These are phyloP conservation scores for Mormyrus lacerda DNA, from an alignment of 2,113 vertebrate species.

Conservation along the genomic window DNA sequence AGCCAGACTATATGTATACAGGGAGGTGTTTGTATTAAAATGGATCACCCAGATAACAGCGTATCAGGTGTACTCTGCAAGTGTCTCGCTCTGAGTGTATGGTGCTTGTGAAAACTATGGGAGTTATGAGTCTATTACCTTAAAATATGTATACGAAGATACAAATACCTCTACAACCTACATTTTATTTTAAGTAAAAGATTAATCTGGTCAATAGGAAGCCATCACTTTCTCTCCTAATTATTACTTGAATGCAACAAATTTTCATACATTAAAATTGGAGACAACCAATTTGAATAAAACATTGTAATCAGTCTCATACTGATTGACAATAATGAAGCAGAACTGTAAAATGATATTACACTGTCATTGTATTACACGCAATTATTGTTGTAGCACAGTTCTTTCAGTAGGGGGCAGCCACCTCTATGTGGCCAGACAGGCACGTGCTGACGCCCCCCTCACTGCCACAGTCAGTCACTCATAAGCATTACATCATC, in stretches of 20 bases:
- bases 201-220: background rate
- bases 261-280: background rate
- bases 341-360: background rate
- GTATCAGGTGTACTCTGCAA: background rate
- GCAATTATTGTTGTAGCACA: constrained; percentile 15
- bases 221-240: background rate
- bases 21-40: background rate
- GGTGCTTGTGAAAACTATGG: background rate
- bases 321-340: background rate
- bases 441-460: constrained; percentile 44
- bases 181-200: background rate
- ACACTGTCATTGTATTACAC: background rate
- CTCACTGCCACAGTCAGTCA: constrained; percentile 38
- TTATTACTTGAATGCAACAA: background rate
- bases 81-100: background rate
- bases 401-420: constrained; percentile 28
- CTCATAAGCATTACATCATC: constrained; percentile 48
- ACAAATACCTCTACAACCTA: background rate
- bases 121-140: background rate
- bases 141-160: background rate
- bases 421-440: constrained; percentile 27
- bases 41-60: background rate
- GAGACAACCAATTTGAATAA: background rate
- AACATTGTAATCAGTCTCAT: background rate
- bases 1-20: background rate